Evolutionary conservation across 2,888 invertebrate species (phyloP).

Genomic region (Capitulum mitella): DNA sequence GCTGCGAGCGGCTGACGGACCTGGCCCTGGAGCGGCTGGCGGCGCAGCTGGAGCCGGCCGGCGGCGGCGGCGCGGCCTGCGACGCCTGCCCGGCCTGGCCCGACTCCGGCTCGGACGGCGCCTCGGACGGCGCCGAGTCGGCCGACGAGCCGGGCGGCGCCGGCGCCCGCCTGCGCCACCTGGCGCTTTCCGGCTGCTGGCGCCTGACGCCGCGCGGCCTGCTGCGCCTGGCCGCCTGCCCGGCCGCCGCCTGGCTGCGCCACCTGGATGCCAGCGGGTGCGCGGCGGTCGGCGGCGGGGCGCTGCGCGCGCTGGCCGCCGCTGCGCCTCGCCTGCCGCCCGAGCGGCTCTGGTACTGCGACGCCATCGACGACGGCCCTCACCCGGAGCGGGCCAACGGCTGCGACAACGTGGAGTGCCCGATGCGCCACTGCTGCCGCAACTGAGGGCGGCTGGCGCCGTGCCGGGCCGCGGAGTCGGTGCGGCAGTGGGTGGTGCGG

Average conservation of each 20-base stretch:
- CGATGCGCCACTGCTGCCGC: slow-evolving; percentile 37
- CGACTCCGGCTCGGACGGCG: neutral
- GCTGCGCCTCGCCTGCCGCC: slow-evolving; percentile 35
- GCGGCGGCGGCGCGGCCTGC: neutral
- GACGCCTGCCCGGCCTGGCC: neutral
- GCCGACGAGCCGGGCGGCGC: neutral
- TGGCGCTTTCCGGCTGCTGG: slow-evolving; percentile 34
- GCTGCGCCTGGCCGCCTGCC: slow-evolving; percentile 52
- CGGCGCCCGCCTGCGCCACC: neutral
- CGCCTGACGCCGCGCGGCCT: slow-evolving; percentile 34
- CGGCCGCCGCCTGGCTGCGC: slow-evolving; percentile 52
- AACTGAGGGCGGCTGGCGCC: neutral
- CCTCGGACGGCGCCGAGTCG: neutral
- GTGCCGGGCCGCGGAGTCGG: neutral
- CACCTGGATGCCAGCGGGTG: slow-evolving; percentile 39
- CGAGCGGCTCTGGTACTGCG: slow-evolving; percentile 39
- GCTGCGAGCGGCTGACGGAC: slow-evolving; percentile 34
- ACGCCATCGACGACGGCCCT: slow-evolving; percentile 39
- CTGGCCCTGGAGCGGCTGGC: slow-evolving; percentile 42
- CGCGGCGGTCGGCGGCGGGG: slow-evolving; percentile 36
- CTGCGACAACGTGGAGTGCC: slow-evolving; percentile 38
- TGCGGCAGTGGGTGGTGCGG: too few species aligned
- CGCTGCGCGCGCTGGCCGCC: slow-evolving; percentile 34
- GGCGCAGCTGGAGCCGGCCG: neutral
- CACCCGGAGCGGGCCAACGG: slow-evolving; percentile 38